phyloP scores from a whole-genome alignment of 2,888 invertebrate species.

The Cantharis rustica region DNA sequence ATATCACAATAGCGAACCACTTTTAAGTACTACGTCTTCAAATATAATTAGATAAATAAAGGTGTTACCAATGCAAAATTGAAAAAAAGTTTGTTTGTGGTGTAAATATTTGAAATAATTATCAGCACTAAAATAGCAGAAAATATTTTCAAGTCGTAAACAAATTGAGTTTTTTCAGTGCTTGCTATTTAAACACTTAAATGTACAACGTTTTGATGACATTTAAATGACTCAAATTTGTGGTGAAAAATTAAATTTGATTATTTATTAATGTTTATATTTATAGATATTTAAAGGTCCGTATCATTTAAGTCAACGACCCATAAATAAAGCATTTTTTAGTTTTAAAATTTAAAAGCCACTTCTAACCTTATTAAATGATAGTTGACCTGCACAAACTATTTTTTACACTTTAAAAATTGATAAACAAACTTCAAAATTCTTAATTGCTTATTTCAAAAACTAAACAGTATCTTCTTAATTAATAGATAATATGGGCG shows the following conservation, averaged over 20 bases:
- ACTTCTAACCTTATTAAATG: conserved; percentile 15
- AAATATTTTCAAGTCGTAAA: not conserved
- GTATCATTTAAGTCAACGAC: conserved; percentile 25
- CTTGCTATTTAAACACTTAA: not conserved
- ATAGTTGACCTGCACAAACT: conserved; percentile 21
- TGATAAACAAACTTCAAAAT: not conserved
- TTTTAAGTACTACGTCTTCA: not conserved
- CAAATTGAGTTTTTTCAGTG: not conserved
- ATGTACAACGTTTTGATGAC: not conserved
- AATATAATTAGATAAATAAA: conserved; percentile 9
- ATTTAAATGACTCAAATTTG: not conserved
- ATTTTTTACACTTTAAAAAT: not conserved
- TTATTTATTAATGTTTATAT: conserved; percentile 9
- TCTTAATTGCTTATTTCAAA: not conserved
- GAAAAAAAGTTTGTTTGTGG: conserved; percentile 1
- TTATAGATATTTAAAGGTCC: conserved; percentile 11
- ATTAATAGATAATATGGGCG: conserved; percentile 7
- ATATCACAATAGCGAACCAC: not conserved
- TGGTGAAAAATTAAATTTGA: conserved; percentile 12
- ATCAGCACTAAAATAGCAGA: conserved; percentile 7
- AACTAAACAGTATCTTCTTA: not conserved
- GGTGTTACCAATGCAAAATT: conserved; percentile 7
- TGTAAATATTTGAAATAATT: conserved; percentile 17
- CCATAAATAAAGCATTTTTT: conserved; percentile 12
- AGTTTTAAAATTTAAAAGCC: conserved; percentile 17